These are phyloP conservation scores for Pandion haliaetus DNA, from an alignment of 2,113 vertebrate species.

Conservation along the genomic window DNA sequence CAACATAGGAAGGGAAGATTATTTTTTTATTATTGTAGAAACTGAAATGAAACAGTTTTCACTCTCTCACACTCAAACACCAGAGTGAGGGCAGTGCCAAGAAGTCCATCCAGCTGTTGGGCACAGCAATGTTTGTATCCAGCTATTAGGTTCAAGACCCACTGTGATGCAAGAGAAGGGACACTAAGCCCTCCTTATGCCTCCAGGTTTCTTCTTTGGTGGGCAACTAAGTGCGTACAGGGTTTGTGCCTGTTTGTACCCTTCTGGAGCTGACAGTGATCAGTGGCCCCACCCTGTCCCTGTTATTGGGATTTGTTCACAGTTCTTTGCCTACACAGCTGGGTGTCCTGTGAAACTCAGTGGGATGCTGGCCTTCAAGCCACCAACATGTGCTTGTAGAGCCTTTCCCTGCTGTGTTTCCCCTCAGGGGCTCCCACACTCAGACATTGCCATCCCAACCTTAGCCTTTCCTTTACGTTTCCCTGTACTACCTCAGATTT, in stretches of 20 bases:
- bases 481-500: not conserved
- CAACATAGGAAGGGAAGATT: not conserved
- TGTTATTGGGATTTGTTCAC: too few relatives aligned
- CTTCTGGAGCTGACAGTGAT: not conserved
- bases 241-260: not conserved
- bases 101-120: not conserved
- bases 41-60: not conserved
- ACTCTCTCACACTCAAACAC: not conserved
- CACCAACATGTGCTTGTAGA: not conserved
- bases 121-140: not conserved
- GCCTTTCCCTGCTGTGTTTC: not conserved
- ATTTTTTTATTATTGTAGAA: not conserved
- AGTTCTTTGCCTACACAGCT: not conserved
- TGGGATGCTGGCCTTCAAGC: not conserved
- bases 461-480: not conserved
- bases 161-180: not conserved
- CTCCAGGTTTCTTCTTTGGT: not conserved
- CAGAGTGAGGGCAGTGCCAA: not conserved
- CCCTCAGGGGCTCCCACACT: not conserved
- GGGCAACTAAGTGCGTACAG: fast-evolving
- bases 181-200: not conserved
- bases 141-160: not conserved
- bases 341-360: not conserved
- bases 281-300: too few relatives aligned
- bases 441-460: not conserved